Evolutionary conservation across 1,140 invertebrate genomes (phyloP).

Genomic region (Eulimnadia texana): DNA sequence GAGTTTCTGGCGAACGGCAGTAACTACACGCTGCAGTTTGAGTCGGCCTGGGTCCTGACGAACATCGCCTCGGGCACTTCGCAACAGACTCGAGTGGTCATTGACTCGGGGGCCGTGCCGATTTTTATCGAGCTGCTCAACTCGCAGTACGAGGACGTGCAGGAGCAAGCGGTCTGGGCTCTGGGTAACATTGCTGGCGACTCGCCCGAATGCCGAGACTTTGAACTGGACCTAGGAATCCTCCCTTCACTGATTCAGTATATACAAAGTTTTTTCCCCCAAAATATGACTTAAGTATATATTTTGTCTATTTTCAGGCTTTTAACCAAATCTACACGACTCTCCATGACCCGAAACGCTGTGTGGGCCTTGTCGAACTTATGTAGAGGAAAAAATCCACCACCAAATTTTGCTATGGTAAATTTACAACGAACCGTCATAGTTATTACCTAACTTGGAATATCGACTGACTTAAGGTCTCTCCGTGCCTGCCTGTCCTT

Average conservation of each 20-base stretch:
- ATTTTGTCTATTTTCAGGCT: slow-evolving; percentile 41
- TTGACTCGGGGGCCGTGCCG: slow-evolving; percentile 83
- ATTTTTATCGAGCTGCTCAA: slow-evolving; percentile 72
- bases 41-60: slow-evolving; percentile 94
- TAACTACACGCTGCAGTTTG: slow-evolving; percentile 85
- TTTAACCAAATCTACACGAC: slow-evolving; percentile 58
- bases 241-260: slow-evolving; percentile 77
- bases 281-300: background rate
- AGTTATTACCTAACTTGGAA: slow-evolving; percentile 22
- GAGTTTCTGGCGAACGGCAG: slow-evolving; percentile 72
- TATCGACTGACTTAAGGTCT: slow-evolving; percentile 29
- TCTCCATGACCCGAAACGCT: slow-evolving; percentile 92
- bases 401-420: slow-evolving; percentile 81
- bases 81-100: slow-evolving; percentile 78
- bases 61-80: slow-evolving; percentile 97
- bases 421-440: slow-evolving; percentile 9
- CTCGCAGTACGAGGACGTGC: slow-evolving; percentile 73
- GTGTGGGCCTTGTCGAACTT: slow-evolving; percentile 95
- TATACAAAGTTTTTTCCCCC: slow-evolving; percentile 34
- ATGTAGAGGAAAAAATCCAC: slow-evolving; percentile 92
- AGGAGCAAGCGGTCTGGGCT: slow-evolving; percentile 94
- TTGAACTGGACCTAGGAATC: slow-evolving; percentile 71
- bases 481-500: slow-evolving; percentile 66
- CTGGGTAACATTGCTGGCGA: slow-evolving; percentile 94
- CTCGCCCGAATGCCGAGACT: slow-evolving; percentile 80